Evolutionary conservation across 2,797 vertebrate genomes (phyloP), one percentile per base, ranked within the genome.

Genomic region (Ispidina picta): DNA sequence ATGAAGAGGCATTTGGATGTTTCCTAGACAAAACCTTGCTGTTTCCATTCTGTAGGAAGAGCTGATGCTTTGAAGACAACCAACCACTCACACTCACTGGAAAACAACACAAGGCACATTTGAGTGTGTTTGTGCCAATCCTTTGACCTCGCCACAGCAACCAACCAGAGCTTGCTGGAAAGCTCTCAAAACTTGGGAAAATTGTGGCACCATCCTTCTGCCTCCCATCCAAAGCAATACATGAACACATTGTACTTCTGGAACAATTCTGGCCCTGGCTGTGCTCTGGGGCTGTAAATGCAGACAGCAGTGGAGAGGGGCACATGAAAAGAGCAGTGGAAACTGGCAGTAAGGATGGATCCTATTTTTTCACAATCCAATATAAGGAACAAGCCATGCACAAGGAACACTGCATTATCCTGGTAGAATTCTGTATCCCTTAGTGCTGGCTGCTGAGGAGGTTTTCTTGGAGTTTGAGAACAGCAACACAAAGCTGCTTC

Each of bases 1-100:
- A 89, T 48, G 46, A 82, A 94, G 79, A 85, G 33, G 49, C 72
- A 64, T 77, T 80, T 89, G 73, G 76, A 85, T 72, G 54, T 74
- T 94, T 92, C 80, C 66, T 92, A 89, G 83, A 89, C 66, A 91
- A 95, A 94, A 92, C 9, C 44, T 93, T 60, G 68, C 62, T 69
- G 58, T 88, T 92, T 86, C 64, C 60, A 28, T 85, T 80, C 69
- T 73, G 74, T 81, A 92, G 90, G 77, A 92, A 91, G 68, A 43
- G 52, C 81, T 82, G 86, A 88, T 6, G 22, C 88, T 92, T 82
- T 73, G 60, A 95, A 87, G 70, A 74, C 65, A 80, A 84, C 43
- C 79, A 88, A 68, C 43, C 76, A 83, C 72, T 65, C 92, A 77
- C 76, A 77, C 64, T 73, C 72, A n/a, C 0, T 80, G 79, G 77